Conservation (phyloP, 2,113 vertebrate genomes). For the Gopherus evgoodei region DNA sequence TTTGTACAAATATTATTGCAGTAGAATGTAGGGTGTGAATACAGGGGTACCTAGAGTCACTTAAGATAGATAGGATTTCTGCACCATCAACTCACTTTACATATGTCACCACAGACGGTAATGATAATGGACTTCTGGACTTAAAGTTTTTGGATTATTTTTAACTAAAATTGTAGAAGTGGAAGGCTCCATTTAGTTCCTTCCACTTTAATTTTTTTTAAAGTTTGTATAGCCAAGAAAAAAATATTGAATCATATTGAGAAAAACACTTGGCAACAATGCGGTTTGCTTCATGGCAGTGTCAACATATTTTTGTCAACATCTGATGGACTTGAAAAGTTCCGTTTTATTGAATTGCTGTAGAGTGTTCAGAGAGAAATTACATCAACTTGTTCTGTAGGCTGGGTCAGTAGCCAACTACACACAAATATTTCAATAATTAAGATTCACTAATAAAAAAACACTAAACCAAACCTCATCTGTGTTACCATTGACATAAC, state of each 20-base stretch:
- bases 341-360: neutral
- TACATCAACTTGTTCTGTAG: fast-evolving
- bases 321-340: neutral
- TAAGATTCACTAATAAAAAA: neutral
- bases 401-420: neutral
- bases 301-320: neutral
- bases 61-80: neutral
- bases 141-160: neutral
- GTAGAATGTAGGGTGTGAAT: neutral
- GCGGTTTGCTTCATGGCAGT: neutral
- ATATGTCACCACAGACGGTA: neutral
- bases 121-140: neutral
- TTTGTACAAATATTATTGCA: neutral
- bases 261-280: neutral
- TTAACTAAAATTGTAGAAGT: neutral
- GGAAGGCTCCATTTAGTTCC: neutral
- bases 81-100: neutral
- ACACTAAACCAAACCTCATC: neutral
- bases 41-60: neutral
- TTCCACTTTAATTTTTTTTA: neutral
- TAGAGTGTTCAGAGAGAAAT: neutral
- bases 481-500: neutral
- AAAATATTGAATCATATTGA: fast-evolving
- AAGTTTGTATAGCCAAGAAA: neutral
- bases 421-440: neutral